phyloP scores from a whole-genome alignment of 1,140 invertebrate genomes.

The Steinernema feltiae region DNA sequence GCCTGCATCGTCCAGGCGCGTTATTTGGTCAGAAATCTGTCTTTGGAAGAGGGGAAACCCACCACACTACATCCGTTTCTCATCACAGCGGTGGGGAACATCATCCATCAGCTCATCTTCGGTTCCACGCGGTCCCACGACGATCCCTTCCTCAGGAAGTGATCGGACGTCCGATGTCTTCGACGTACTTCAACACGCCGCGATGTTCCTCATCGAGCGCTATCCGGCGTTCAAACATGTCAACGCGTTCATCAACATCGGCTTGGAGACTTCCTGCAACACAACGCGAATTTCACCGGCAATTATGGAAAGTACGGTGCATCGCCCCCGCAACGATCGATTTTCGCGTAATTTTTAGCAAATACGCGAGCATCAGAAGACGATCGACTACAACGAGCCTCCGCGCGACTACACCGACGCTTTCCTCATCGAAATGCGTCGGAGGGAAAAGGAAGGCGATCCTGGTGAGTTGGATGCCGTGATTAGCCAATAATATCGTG shows the following conservation, averaged over 20 bases:
- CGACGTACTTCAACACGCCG: not conserved
- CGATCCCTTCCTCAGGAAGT: not conserved
- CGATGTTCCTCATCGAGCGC: not conserved
- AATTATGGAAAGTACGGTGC: not conserved
- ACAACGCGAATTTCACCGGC: not conserved
- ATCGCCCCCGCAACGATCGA: not conserved
- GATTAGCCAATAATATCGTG: too few species aligned
- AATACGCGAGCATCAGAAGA: not conserved
- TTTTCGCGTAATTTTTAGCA: not conserved
- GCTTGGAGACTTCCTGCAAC: not conserved
- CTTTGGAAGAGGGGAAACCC: not conserved
- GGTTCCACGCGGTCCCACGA: not conserved
- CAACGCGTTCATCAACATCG: not conserved
- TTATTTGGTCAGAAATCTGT: too few species aligned
- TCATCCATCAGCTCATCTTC: conserved; percentile 26
- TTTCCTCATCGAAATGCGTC: not conserved
- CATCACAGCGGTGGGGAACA: conserved; percentile 26
- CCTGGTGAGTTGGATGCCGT: too few species aligned
- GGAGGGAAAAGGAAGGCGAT: not conserved
- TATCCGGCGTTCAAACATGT: not conserved
- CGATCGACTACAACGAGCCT: not conserved
- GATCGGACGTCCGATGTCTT: not conserved
- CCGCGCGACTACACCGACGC: not conserved
- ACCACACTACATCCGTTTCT: not conserved
- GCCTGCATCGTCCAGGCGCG: too few species aligned